Evolutionary conservation across 2,797 vertebrate genomes (phyloP).

Genomic region (Clarias platycephalus): DNA sequence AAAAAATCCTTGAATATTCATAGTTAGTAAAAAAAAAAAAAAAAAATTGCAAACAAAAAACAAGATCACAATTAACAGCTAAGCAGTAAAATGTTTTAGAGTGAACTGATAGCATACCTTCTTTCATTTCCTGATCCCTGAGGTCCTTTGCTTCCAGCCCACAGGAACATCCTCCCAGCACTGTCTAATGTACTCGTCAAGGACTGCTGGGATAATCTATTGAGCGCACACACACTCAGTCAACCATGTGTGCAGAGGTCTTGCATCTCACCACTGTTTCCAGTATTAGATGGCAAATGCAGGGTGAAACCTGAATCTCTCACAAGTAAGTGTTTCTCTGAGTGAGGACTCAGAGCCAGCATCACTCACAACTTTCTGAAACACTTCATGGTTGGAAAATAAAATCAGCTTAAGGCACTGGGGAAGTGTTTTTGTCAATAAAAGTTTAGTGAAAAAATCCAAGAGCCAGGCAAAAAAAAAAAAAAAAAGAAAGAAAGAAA

Average conservation of each 20-base stretch:
- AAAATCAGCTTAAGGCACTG: neutral
- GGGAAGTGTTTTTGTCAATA: neutral
- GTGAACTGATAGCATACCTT: conserved; percentile 74
- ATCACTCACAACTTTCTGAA: conserved; percentile 3
- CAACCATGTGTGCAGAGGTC: conserved; percentile 40
- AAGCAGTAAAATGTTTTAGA: neutral
- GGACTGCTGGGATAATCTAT: conserved; percentile 78
- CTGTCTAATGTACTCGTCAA: conserved; percentile 69
- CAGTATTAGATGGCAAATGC: conserved; percentile 2
- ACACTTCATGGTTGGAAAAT: neutral
- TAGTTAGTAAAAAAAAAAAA: too few species aligned
- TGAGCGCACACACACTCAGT: conserved; percentile 61
- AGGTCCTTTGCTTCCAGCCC: conserved; percentile 84
- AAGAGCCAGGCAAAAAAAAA: neutral
- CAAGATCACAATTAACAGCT: neutral
- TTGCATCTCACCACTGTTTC: conserved; percentile 7
- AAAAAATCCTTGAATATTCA: neutral
- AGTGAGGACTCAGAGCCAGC: neutral
- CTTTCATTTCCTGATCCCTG: conserved; percentile 81
- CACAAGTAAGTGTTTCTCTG: conserved; percentile 1
- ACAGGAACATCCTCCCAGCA: conserved; percentile 91
- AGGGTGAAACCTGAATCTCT: conserved; percentile 20
- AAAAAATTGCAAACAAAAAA: neutral
- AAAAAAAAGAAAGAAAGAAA: neutral
- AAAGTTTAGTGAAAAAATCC: conserved; percentile 17